These are phyloP conservation scores for Acleris cristana DNA, from an alignment of 2,888 invertebrate species.

Conservation along the genomic window DNA sequence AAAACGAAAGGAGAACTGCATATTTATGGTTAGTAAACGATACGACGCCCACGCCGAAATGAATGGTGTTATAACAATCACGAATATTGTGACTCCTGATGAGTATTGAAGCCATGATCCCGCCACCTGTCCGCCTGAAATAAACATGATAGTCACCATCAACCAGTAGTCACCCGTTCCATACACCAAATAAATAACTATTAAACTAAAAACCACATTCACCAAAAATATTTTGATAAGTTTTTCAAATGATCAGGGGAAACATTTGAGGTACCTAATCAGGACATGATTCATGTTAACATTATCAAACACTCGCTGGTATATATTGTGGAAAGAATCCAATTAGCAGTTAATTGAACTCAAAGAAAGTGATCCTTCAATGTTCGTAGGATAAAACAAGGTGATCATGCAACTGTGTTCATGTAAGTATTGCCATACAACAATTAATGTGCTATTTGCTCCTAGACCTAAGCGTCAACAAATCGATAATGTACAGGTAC, in stretches of 20 bases:
- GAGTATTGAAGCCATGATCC: conserved; percentile 58
- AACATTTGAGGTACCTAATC: neutral
- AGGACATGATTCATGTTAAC: too few relatives aligned
- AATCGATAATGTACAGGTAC: too few relatives aligned
- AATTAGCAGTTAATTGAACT: too few relatives aligned
- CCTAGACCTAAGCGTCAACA: too few relatives aligned
- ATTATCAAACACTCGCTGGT: too few relatives aligned
- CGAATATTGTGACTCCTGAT: conserved; percentile 53
- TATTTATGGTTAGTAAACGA: conserved; percentile 35
- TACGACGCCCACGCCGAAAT: conserved; percentile 43
- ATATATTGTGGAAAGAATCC: too few relatives aligned
- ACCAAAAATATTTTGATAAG: neutral
- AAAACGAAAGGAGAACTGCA: conserved; percentile 20
- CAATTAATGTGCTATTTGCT: too few relatives aligned
- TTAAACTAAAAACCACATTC: neutral
- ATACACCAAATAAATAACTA: neutral
- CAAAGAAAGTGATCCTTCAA: too few relatives aligned
- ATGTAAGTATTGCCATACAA: too few relatives aligned
- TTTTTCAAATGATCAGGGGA: neutral
- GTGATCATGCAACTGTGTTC: too few relatives aligned
- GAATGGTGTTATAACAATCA: conserved; percentile 60
- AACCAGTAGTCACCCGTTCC: conserved; percentile 6
- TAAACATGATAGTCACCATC: conserved; percentile 44
- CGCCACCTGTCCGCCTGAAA: conserved; percentile 73
- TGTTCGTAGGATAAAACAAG: too few relatives aligned